Base-by-base conservation (phyloP, 1,140 invertebrate genomes). In the Carposina sasakii region DNA sequence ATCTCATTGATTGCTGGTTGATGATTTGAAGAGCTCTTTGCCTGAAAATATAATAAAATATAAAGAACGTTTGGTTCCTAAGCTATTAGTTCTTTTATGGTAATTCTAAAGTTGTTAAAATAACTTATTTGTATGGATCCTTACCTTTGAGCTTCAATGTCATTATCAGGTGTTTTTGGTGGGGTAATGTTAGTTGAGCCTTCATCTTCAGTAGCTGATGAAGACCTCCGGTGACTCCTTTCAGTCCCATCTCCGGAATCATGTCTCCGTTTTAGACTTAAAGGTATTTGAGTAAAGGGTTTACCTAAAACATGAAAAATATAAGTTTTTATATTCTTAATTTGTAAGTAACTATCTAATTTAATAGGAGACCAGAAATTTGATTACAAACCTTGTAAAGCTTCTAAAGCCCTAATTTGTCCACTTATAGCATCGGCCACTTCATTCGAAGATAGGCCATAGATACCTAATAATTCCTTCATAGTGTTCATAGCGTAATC, bases 401-500 rank as follows among this genome's bases (percentile, higher is more conserved):
- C 81, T 74, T 86, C 82, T 48, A 86, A 73, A 30, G 81, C 81
- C 45, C 83, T 70, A 20, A 89, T 81, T 67, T 89, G 88, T 42
- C 87, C 82, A 37, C 79, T 86, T 23, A 89, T 87, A 42, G 86
- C 87, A 61, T 89, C 88, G 26, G 87, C 87, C 1, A 89, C 87
- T 70, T 89, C 88, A 51, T 86, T 85, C 1, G 88, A 88, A 17
- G 88, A 88, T 37, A 91, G 73, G 23, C 91, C 91, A 65, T 93
- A 92, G 55, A 93, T 90, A 12, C 90, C 89, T 13, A 93, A 75
- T 23, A 93, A 73, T 71, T 92, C 91, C 52, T 91, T 90, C 91
- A 92, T 92, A 2, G 91, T 92, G 44, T 88, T 90, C 78, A 92
- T 90, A 3, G 91, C 91, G 71, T 91, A 92, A 62, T 92, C 91